Evolutionary conservation across 2,888 invertebrate genomes (phyloP).

Genomic region (Thalpophila matura): DNA sequence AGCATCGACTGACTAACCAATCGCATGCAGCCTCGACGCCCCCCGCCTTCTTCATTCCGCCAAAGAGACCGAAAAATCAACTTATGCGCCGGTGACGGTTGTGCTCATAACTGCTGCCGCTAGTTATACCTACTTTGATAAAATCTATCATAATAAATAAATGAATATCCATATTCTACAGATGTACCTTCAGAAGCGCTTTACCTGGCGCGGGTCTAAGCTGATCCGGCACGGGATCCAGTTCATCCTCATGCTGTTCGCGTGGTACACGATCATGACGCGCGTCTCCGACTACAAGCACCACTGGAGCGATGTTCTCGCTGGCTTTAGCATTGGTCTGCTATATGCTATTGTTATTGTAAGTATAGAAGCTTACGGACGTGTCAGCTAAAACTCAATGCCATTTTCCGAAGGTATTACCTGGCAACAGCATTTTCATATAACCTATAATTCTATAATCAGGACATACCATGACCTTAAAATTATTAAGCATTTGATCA

Average conservation of each 20-base stretch:
- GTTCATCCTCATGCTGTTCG: slow-evolving; percentile 94
- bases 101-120: too few species aligned
- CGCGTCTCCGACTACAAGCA: slow-evolving; percentile 99
- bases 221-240: slow-evolving; percentile 96
- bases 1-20: too few species aligned
- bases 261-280: slow-evolving; percentile 97
- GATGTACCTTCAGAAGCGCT: slow-evolving; percentile 97
- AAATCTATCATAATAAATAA: background rate
- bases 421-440: too few species aligned
- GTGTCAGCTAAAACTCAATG: background rate
- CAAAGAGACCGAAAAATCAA: too few species aligned
- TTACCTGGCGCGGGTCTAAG: slow-evolving; percentile 95
- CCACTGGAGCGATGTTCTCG: slow-evolving; percentile 99
- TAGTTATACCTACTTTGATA: background rate
- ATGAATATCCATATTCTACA: slow-evolving; percentile 73
- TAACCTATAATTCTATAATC: too few species aligned
- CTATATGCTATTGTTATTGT: slow-evolving; percentile 93
- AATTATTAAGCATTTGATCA: too few species aligned
- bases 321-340: slow-evolving; percentile 94
- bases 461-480: too few species aligned
- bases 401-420: background rate
- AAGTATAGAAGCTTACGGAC: too few species aligned
- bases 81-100: too few species aligned
- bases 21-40: too few species aligned
- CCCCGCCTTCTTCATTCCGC: too few species aligned